Percentiles rank a stretch among this genome's conserved stretches.
Conservation (phyloP, 2,113 vertebrate genomes). For the Emberiza fucata region DNA sequence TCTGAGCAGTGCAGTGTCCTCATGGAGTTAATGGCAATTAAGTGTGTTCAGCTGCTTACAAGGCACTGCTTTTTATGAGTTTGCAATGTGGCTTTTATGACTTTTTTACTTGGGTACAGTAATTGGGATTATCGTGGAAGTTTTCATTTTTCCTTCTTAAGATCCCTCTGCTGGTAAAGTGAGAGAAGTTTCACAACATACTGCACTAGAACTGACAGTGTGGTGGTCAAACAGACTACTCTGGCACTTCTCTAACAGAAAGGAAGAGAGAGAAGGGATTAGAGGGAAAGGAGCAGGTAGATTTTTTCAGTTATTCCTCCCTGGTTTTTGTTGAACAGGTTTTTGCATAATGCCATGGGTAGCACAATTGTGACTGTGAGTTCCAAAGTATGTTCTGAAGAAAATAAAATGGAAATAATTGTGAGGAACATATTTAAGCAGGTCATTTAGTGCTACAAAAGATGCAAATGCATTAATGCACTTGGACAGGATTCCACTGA, state of each 20-base stretch:
- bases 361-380: background rate
- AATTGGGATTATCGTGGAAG: background rate
- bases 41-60: background rate
- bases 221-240: background rate
- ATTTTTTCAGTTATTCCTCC: background rate
- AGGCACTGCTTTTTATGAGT: background rate
- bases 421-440: background rate
- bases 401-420: background rate
- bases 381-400: background rate
- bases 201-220: background rate
- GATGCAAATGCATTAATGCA: background rate
- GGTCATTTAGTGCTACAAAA: background rate
- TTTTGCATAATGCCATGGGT: background rate
- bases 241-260: background rate
- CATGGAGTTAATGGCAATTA: background rate
- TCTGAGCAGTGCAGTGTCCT: background rate
- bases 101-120: background rate
- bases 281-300: background rate
- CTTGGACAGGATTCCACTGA: background rate
- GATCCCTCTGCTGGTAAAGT: constrained; percentile 30
- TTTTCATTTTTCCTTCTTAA: background rate
- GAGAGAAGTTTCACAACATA: background rate
- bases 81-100: background rate
- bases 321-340: background rate
- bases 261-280: background rate